Evolutionary conservation across 1,140 invertebrate genomes (phyloP).

Genomic region (Branchinecta lynchi): DNA sequence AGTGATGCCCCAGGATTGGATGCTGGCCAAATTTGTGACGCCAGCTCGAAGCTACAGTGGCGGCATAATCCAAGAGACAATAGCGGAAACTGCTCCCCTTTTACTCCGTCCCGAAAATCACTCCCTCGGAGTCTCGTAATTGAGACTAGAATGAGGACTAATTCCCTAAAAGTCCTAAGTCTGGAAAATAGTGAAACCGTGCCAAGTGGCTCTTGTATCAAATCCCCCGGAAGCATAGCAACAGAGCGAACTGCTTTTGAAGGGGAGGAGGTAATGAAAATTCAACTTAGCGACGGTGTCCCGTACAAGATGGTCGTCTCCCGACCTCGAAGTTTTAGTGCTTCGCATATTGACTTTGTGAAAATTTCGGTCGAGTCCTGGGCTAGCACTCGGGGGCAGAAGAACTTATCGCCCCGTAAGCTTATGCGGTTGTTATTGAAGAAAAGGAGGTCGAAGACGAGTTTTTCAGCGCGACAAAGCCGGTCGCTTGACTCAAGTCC

Average conservation of each 20-base stretch:
- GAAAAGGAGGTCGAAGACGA: neutral
- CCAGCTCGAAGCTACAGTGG: too few relatives aligned
- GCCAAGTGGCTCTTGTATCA: neutral
- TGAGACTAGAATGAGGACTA: too few relatives aligned
- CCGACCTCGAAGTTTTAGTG: conserved; percentile 15
- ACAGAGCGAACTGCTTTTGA: too few relatives aligned
- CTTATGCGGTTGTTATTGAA: neutral
- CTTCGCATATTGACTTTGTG: conserved; percentile 15
- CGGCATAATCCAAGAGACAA: too few relatives aligned
- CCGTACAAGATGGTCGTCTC: neutral
- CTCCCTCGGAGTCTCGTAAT: too few relatives aligned
- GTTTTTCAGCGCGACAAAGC: conserved; percentile 12
- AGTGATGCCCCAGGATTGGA: too few relatives aligned
- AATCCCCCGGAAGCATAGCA: neutral
- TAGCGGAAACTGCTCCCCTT: too few relatives aligned
- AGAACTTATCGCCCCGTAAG: neutral
- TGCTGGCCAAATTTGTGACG: too few relatives aligned
- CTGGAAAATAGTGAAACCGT: too few relatives aligned
- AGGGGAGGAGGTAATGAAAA: neutral
- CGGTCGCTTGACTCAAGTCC: conserved; percentile 20
- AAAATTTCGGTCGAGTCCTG: neutral
- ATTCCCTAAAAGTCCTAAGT: too few relatives aligned
- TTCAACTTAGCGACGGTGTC: neutral
- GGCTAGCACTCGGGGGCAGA: neutral
- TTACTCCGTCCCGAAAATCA: too few relatives aligned